A percentile compares a stretch with the other conserved stretches of the same genome.
phyloP scores from a whole-genome alignment of 2,113 vertebrate genomes.

The Procavia capensis region DNA sequence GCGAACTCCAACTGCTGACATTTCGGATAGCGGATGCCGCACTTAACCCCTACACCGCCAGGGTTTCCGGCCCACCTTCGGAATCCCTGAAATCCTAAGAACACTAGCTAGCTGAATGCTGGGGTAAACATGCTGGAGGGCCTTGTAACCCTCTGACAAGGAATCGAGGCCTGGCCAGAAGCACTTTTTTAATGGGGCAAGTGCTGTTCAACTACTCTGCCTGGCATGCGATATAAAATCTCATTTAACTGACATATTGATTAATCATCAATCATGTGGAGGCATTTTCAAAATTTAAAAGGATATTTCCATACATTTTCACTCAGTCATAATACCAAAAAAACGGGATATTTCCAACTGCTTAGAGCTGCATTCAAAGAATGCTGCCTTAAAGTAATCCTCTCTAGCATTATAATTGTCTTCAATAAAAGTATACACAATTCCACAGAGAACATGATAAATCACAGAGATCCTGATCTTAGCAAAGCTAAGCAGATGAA shows the following conservation, averaged over 20 bases:
- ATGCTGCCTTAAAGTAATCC: not conserved
- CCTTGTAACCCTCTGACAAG: too few species aligned
- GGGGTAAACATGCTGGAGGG: not conserved
- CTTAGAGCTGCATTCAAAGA: not conserved
- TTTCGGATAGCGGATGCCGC: too few species aligned
- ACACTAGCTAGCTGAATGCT: not conserved
- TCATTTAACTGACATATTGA: not conserved
- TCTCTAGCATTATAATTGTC: not conserved
- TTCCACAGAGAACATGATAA: not conserved
- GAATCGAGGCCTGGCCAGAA: not conserved
- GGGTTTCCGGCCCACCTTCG: too few species aligned
- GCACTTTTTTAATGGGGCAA: not conserved
- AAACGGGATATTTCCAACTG: not conserved
- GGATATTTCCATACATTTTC: too few species aligned
- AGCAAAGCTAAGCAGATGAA: not conserved
- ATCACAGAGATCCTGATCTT: not conserved
- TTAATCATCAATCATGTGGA: not conserved
- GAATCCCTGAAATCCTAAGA: not conserved
- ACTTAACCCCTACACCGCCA: too few species aligned
- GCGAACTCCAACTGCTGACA: too few species aligned
- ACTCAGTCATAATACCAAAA: too few species aligned
- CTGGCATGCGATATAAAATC: not conserved
- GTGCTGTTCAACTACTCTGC: not conserved
- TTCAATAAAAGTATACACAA: not conserved
- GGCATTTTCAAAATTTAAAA: not conserved